Evolutionary conservation across 2,888 invertebrate species (phyloP), one percentile per base, ranked within the genome.

Genomic region (Osmoderma eremita): DNA sequence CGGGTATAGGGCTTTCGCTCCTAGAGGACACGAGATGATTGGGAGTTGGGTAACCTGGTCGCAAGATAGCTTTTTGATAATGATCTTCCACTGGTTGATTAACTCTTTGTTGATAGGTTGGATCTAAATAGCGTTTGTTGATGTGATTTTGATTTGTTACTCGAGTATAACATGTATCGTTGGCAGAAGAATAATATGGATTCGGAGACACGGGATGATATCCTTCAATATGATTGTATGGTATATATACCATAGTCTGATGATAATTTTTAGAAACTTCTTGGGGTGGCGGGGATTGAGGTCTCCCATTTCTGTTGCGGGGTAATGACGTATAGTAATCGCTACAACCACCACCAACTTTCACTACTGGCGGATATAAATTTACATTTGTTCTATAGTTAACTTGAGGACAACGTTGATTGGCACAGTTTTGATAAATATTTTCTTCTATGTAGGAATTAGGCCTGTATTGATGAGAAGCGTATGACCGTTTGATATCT

Each of bases 271-370:
- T 84, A 0, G 82, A 80, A 56, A 83, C 75, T 63, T 83, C 83
- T 67, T 90, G 85, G 0, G 91, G 90, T 0, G 91, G 90, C 4
- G 91, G 90, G 0, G 90, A 90, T 78, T 90, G 88, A 0, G 90
- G 89, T 17, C 90, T 82, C 1, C 86, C 84, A 69, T 82, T 84
- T 54, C 83, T 81, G 39, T 81, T 82, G 48, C 77, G 73, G 3
- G 81, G 78, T 22, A 80, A 65, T 13, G 79, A 75, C 69, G 80
- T 80, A 64, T 81, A 81, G 56, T 78, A 77, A 36, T 77, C 78
- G 58, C 77, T 79, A 62, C 78, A 78, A 2, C 78, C 77, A 13
- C 76, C 75, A 12, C 78, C 79, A 5, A 81, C 76, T 68, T 78
- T 74, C 71, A 81, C 76, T 4, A 79, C 76, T 5, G 79, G 75